Base-by-base conservation (phyloP, 2,888 invertebrate genomes). In the Ditylenchus weischeri region DNA sequence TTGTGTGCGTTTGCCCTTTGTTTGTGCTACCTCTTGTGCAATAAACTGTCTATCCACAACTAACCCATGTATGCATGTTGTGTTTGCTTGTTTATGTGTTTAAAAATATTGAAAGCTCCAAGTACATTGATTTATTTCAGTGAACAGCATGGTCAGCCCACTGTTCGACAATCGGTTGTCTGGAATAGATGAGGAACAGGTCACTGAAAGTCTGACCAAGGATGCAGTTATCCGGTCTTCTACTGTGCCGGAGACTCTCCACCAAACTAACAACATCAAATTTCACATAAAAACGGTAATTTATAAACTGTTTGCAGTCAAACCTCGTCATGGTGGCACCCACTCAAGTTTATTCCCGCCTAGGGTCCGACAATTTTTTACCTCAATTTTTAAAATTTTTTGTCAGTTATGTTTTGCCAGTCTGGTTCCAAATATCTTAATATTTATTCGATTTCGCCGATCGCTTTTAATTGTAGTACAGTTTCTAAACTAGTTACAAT, bases 221-320 rank as follows among this genome's bases (percentile, higher is more conserved):
- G 59, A 59, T 19, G 10, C 23, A 6, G 59, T 62, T 57, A 66
- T 74, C 15, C 69, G 79, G 21, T 79, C 79, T 0, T 78, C 76
- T 11, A 80, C 79, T 4, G 79, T 80, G 38, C 79, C 79, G 29
- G 79, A 80, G 62, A 74, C 78, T 36, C 71, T 74, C 23, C 66
- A 66, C 35, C 49, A 59, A 21, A 47, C 62, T n/a, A 64, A 48
- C 18, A 43, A 15, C 43, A 43, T 43, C 43, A 43, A 43, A 43
- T 43, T 43, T 15, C 43, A 43, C 43, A 8, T 8, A 6, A 43
- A 43, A 43, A 43, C 8, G 43, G 43, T 43, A 43, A 43, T 43
- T 43, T 43, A 38, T 8, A 13, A 43, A 29, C 3, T 2, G 29
- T 29, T 29, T 5, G 5, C 29, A 29, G 29, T 4, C 5, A n/a